These are phyloP conservation scores for Dexiosoma caninum DNA, from an alignment of 2,888 invertebrate species.

Conservation along the genomic window DNA sequence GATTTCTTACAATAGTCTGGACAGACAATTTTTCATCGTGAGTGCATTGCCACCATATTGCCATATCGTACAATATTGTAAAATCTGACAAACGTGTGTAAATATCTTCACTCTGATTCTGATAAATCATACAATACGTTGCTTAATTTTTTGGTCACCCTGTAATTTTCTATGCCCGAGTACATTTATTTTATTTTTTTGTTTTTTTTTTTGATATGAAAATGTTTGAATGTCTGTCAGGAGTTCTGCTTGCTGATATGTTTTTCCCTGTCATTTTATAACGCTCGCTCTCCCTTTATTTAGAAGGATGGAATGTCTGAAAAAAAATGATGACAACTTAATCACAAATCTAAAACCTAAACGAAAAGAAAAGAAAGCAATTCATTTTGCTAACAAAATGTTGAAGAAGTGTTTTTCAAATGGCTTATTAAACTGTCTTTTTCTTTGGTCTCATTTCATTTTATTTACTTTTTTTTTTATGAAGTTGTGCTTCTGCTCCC, in stretches of 20 bases:
- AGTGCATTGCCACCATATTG: no score
- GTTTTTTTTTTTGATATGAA: no score
- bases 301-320: not conserved
- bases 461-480: not conserved
- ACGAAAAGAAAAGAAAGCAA: conserved; percentile 11
- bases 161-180: not conserved
- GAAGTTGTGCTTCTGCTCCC: conserved; percentile 16
- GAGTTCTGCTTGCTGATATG: not conserved
- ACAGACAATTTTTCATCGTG: no score
- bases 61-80: no score
- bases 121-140: no score
- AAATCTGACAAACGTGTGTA: no score
- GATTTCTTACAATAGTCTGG: no score
- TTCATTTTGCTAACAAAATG: conserved; percentile 14
- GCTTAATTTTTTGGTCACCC: not conserved
- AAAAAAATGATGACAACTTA: conserved; percentile 49
- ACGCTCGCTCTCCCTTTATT: not conserved
- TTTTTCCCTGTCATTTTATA: conserved; percentile 5
- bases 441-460: no score
- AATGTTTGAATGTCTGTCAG: not conserved
- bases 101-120: no score
- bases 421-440: conserved; percentile 24
- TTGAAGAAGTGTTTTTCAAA: conserved; percentile 28
- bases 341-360: conserved; percentile 39
- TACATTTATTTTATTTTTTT: not conserved